Base-by-base conservation (phyloP, 1,140 invertebrate genomes). In the Euglossa dilemma region DNA sequence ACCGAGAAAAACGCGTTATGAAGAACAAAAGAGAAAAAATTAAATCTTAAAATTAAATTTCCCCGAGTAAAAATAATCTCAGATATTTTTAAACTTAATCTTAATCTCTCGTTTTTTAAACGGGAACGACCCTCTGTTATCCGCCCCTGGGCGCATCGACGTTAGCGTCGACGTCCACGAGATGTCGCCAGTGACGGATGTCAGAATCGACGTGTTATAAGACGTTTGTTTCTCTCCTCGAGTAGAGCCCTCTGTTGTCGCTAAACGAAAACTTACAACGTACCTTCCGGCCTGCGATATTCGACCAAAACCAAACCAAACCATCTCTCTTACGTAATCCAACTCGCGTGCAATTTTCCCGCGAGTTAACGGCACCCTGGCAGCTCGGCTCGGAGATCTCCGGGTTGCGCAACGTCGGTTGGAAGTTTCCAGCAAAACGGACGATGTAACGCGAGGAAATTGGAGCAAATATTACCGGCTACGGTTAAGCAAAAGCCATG, bases 401-500 rank as follows among this genome's bases (percentile, higher is more conserved):
- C 50, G n/a, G n/a, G 5, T 84, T 84, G 64, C n/a, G 70, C 36
- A 84, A 84, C 43, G 11, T 16, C 18, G 83, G 5, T 1, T 43
- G 36, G 1, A 50, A 74, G 36, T 73, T 57, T 54, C 45, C 69
- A 36, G 54, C 45, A 73, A 84, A 84, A 63, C 43, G 50, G 71
- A 54, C 59, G 43, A 25, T 43, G 45, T 47, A 63, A 80, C 78
- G 79, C 61, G 59, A 67, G 77, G 50, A 47, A 84, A 84, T 84
- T 74, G 83, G 70, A 61, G 72, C 57, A 64, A 63, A 63, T 63
- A 63, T 63, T 63, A 18, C 25, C 18, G 59, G 59, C 74, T 84
- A 74, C 54, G 25, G 28, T 43, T 36, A 9, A 20, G 36, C 7
- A 45, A 57, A 43, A 23, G 28, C 18, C 7, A 14, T 36, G 36